Evolutionary conservation across 2,113 vertebrate genomes (phyloP).

Genomic region (Nettapus auritus): DNA sequence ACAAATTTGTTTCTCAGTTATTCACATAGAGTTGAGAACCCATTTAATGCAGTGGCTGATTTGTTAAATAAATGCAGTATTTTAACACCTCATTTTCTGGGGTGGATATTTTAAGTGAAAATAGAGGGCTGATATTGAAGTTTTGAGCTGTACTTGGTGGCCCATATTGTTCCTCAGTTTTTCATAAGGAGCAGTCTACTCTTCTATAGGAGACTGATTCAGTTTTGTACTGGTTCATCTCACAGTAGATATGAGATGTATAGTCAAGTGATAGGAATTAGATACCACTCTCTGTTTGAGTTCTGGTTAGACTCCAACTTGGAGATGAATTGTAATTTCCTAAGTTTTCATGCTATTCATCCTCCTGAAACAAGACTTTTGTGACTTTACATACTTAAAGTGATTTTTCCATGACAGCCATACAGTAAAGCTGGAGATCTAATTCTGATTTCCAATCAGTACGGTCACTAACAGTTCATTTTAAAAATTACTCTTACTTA

Average conservation of each 20-base stretch:
- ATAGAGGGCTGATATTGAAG: not conserved
- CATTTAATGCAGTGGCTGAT: not conserved
- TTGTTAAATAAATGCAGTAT: slow-evolving; percentile 15
- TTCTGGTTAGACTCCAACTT: not conserved
- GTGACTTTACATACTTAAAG: not conserved
- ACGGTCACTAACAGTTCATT: not conserved
- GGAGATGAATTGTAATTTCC: not conserved
- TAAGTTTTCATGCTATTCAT: not conserved
- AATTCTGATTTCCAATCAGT: slow-evolving; percentile 46
- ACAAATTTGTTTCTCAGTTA: slow-evolving; percentile 27
- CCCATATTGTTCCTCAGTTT: not conserved
- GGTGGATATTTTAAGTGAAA: slow-evolving; percentile 9
- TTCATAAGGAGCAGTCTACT: not conserved
- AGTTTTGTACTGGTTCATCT: not conserved
- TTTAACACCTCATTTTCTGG: not conserved
- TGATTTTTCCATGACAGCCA: not conserved
- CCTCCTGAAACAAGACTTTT: not conserved
- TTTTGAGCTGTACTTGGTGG: not conserved
- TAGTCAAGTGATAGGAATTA: not conserved
- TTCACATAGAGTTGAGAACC: not conserved
- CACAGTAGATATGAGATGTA: not conserved
- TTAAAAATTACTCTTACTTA: slow-evolving; percentile 24
- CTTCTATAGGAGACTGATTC: not conserved
- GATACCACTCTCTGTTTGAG: not conserved
- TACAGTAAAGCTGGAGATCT: slow-evolving; percentile 6